Evolutionary conservation across 2,113 vertebrate genomes (phyloP).

Genomic region (Strix aluco): DNA sequence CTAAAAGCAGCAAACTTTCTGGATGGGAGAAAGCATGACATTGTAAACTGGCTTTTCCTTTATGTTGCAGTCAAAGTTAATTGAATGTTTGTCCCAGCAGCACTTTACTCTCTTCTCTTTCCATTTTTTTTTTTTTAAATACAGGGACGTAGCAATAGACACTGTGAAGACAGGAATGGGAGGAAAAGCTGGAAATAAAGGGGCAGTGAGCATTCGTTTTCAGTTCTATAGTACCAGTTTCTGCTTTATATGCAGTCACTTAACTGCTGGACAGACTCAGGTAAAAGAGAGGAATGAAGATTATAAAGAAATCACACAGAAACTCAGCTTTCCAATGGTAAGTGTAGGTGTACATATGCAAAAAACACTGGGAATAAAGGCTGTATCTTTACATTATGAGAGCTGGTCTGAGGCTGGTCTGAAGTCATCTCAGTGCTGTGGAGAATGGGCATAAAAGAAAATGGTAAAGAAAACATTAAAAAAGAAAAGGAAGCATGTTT

Average conservation of each 20-base stretch:
- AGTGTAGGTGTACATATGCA: neutral
- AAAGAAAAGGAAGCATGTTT: neutral
- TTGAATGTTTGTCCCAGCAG: neutral
- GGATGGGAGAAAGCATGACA: neutral
- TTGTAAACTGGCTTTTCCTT: neutral
- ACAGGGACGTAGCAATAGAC: slow-evolving; percentile 81
- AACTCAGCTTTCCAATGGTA: slow-evolving; percentile 81
- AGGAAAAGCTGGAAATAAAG: slow-evolving; percentile 83
- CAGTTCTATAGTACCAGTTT: slow-evolving; percentile 82
- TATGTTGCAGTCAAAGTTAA: neutral
- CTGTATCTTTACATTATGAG: neutral
- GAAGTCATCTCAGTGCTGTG: neutral
- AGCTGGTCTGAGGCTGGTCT: neutral
- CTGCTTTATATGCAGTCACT: slow-evolving; percentile 83
- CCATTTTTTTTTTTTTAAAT: neutral
- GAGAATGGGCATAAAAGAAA: neutral
- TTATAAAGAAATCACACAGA: slow-evolving; percentile 83
- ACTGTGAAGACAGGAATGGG: slow-evolving; percentile 85
- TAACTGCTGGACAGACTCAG: slow-evolving; percentile 83
- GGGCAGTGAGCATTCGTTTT: slow-evolving; percentile 81
- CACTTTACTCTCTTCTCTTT: neutral
- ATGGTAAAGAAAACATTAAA: neutral
- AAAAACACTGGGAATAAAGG: neutral
- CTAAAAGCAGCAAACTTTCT: neutral
- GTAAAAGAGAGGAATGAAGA: slow-evolving; percentile 84